phyloP scores from a whole-genome alignment of 2,113 vertebrate species.

The Eidolon helvum region DNA sequence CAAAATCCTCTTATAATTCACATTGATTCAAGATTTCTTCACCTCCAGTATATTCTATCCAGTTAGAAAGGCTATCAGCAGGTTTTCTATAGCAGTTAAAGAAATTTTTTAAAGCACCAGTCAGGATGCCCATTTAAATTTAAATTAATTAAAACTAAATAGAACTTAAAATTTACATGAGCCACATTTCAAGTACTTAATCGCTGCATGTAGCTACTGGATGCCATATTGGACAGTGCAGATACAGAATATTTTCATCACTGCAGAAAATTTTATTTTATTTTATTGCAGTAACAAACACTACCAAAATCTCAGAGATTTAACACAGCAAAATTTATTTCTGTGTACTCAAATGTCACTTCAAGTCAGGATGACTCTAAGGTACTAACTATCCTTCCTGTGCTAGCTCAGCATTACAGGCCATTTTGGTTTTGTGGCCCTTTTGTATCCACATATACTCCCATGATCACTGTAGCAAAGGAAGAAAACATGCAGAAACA shows the following conservation, averaged over 20 bases:
- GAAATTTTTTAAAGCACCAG: neutral
- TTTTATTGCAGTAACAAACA: neutral
- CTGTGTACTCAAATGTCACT: neutral
- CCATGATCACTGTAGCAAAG: neutral
- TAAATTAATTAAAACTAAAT: neutral
- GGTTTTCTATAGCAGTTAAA: neutral
- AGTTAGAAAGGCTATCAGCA: neutral
- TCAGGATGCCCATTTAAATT: neutral
- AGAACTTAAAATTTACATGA: neutral
- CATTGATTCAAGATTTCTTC: neutral
- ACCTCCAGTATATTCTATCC: neutral
- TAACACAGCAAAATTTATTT: neutral
- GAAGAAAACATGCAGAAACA: neutral
- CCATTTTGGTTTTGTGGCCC: neutral
- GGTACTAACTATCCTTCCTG: neutral
- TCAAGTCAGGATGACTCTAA: neutral
- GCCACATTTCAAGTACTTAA: neutral
- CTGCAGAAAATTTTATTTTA: neutral
- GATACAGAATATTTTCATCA: neutral
- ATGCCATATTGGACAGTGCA: neutral
- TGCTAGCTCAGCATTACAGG: neutral
- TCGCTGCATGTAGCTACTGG: neutral
- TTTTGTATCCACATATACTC: neutral
- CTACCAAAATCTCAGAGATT: neutral
- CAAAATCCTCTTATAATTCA: neutral